Conservation (phyloP, 1,140 invertebrate genomes). For the Diorhabda sublineata region DNA sequence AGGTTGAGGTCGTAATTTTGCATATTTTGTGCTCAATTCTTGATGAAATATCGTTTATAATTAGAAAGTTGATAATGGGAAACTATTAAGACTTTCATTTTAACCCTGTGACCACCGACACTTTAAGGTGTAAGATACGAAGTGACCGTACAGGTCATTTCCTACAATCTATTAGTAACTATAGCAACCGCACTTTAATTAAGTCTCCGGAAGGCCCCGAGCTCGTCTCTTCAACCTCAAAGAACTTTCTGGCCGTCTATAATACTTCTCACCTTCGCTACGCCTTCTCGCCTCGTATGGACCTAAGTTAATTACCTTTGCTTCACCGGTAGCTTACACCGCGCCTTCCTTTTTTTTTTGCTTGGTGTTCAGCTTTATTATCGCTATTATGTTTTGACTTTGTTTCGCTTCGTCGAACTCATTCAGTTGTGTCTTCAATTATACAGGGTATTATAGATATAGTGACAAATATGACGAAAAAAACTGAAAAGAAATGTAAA, state of each 20-base stretch:
- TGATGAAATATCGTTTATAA: no score
- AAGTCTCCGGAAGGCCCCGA: conserved; percentile 30
- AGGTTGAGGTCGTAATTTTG: no score
- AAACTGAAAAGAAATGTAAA: no score
- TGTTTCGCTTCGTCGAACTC: conserved; percentile 10
- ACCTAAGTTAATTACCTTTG: conserved; percentile 35
- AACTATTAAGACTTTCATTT: neutral
- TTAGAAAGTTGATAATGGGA: neutral
- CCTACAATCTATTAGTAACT: conserved; percentile 38
- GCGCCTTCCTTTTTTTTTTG: conserved; percentile 10
- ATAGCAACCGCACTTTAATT: conserved; percentile 42
- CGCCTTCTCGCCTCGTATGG: conserved; percentile 31
- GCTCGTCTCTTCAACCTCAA: conserved; percentile 34
- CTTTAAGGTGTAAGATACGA: neutral
- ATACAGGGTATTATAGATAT: no score
- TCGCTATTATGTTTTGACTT: conserved; percentile 38
- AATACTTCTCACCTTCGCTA: conserved; percentile 3
- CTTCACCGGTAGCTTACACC: conserved; percentile 8
- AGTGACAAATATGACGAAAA: no score
- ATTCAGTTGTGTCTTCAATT: no score
- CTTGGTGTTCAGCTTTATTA: conserved; percentile 38
- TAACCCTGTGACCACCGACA: neutral
- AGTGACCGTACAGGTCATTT: conserved; percentile 5
- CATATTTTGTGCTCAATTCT: no score
- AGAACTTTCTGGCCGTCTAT: conserved; percentile 34